These are phyloP conservation scores for Caenorhabditis becei DNA, from an alignment of 2,888 invertebrate genomes.

Conservation along the genomic window DNA sequence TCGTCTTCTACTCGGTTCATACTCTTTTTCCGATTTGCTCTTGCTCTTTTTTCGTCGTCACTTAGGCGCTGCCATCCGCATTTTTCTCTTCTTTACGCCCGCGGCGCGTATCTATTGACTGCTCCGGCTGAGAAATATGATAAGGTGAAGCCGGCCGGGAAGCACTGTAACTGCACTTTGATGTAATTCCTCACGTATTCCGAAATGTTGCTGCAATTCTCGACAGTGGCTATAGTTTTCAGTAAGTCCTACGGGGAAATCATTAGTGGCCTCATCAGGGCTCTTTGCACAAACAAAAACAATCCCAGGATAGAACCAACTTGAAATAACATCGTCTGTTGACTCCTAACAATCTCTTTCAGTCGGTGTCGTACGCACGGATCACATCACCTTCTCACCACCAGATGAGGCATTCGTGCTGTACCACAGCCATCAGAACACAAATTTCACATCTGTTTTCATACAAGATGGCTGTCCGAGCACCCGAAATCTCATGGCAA, in stretches of 20 bases:
- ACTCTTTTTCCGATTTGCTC: slow-evolving; percentile 58
- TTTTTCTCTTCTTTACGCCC: slow-evolving; percentile 19
- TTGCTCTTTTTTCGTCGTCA: slow-evolving; percentile 45
- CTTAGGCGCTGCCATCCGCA: slow-evolving; percentile 50
- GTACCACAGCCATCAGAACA: slow-evolving; percentile 57
- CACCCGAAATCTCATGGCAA: slow-evolving; percentile 64
- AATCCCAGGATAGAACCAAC: neutral
- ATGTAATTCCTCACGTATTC: slow-evolving; percentile 12
- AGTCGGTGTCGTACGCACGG: slow-evolving; percentile 17
- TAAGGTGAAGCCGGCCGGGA: slow-evolving; percentile 6
- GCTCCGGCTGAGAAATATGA: slow-evolving; percentile 28
- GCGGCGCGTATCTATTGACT: slow-evolving; percentile 9
- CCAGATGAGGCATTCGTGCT: slow-evolving; percentile 57
- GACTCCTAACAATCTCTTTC: too few species aligned
- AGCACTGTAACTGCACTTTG: slow-evolving; percentile 10
- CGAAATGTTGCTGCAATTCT: slow-evolving; percentile 7
- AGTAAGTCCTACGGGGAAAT: slow-evolving; percentile 16
- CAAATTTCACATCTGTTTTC: slow-evolving; percentile 60
- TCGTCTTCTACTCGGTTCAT: slow-evolving; percentile 24
- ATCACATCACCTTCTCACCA: slow-evolving; percentile 55
- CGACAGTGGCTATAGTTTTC: slow-evolving; percentile 6
- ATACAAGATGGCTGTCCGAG: slow-evolving; percentile 68
- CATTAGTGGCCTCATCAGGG: slow-evolving; percentile 25
- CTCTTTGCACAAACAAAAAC: slow-evolving; percentile 2
- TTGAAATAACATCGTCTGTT: too few species aligned